A percentile compares a stretch with the other conserved stretches of the same genome.
phyloP scores from a whole-genome alignment of 2,888 invertebrate species.

The Selenia dentaria region DNA sequence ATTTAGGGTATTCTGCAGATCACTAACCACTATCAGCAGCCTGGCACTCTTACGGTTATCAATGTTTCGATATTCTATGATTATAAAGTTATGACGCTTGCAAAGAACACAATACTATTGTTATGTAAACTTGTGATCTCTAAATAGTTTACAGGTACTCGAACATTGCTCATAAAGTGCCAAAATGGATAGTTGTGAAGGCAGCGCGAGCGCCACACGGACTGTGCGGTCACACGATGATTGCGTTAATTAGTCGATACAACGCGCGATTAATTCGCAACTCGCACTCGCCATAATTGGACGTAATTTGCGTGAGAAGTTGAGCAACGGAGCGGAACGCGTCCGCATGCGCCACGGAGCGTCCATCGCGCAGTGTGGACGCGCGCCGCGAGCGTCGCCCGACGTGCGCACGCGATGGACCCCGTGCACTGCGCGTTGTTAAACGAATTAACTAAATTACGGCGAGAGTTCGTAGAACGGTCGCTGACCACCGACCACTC shows the following conservation, averaged over 20 bases:
- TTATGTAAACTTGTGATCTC: too few relatives aligned
- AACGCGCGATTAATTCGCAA: conserved; percentile 35
- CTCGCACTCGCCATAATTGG: conserved; percentile 35
- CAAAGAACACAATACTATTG: too few relatives aligned
- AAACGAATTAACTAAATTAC: conserved; percentile 17
- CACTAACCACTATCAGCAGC: too few relatives aligned
- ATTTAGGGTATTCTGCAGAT: too few relatives aligned
- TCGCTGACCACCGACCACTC: conserved; percentile 6
- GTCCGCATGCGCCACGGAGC: background rate
- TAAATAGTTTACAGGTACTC: too few relatives aligned
- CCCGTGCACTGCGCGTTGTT: background rate
- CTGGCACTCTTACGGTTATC: too few relatives aligned
- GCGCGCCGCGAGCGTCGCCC: conserved; percentile 6
- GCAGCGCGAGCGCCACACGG: background rate
- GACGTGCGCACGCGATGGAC: conserved; percentile 2
- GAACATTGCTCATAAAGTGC: too few relatives aligned
- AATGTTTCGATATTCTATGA: too few relatives aligned
- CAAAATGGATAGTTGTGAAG: too few relatives aligned
- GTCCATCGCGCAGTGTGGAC: too few relatives aligned
- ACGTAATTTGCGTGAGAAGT: conserved; percentile 48
- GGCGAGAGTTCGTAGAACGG: conserved; percentile 17
- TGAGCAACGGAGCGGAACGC: conserved; percentile 12
- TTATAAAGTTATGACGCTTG: too few relatives aligned
- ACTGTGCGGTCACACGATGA: conserved; percentile 28
- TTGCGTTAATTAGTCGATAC: conserved; percentile 30